Evolutionary conservation across 2,797 vertebrate species (phyloP).

Genomic region (Sorex maritimensis): DNA sequence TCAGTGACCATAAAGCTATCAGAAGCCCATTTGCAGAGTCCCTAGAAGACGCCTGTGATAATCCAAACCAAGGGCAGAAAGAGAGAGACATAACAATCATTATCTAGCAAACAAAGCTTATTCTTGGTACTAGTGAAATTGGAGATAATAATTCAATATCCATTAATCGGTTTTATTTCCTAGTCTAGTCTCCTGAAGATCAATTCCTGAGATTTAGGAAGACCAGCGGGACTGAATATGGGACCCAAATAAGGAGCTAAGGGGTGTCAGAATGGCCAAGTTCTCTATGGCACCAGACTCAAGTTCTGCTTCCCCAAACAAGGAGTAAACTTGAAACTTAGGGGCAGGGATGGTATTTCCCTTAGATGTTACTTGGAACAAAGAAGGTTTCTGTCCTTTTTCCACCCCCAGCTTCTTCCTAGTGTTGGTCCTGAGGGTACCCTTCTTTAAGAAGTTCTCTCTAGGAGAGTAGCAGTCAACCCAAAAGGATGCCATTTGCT

Average conservation of each 20-base stretch:
- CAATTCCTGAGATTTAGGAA: background rate
- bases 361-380: background rate
- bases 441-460: background rate
- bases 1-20: background rate
- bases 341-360: background rate
- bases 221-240: background rate
- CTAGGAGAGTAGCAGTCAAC: background rate
- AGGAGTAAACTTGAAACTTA: background rate
- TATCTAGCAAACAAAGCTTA: background rate
- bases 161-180: background rate
- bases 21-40: background rate
- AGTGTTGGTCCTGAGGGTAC: background rate
- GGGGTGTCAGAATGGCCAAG: no score
- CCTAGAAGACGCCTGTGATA: background rate
- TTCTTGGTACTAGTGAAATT: background rate
- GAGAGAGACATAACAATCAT: background rate
- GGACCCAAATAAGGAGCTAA: background rate
- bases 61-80: conserved; percentile 12
- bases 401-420: background rate
- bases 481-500: background rate
- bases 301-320: no score
- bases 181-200: background rate
- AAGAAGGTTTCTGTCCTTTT: background rate
- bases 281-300: no score
- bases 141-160: background rate